Evolutionary conservation across 2,797 vertebrate species (phyloP).

Genomic region (Bovichtus diacanthus): DNA sequence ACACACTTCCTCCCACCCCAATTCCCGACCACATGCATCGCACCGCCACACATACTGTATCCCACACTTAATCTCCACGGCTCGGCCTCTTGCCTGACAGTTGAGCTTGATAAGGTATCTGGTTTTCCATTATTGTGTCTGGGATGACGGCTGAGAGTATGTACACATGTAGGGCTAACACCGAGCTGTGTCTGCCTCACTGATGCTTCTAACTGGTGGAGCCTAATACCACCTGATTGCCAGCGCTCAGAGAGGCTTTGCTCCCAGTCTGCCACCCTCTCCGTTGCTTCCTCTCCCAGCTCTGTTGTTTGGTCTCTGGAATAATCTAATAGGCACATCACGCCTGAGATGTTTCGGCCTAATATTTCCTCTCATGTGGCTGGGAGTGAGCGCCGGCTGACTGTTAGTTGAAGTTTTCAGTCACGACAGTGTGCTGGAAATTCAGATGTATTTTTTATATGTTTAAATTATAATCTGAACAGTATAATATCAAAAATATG

Average conservation of each 20-base stretch:
- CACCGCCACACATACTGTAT: conserved; percentile 70
- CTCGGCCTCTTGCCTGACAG: conserved; percentile 76
- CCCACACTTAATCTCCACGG: conserved; percentile 69
- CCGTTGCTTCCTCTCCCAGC: conserved; percentile 55
- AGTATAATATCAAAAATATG: background rate
- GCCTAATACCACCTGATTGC: conserved; percentile 73
- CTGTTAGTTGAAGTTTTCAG: conserved; percentile 47
- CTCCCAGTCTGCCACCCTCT: conserved; percentile 71
- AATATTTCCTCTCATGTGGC: conserved; percentile 53
- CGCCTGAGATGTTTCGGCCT: conserved; percentile 67
- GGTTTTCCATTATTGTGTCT: conserved; percentile 80
- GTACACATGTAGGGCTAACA: conserved; percentile 76
- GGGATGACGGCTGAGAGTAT: conserved; percentile 74
- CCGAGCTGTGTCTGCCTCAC: conserved; percentile 53
- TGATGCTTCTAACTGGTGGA: conserved; percentile 61
- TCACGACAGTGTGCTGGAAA: conserved; percentile 22
- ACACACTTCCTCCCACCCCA: conserved; percentile 31
- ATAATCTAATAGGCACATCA: conserved; percentile 80
- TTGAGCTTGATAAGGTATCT: conserved; percentile 79
- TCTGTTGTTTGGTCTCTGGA: conserved; percentile 71
- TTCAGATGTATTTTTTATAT: conserved; percentile 11
- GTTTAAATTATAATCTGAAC: conserved; percentile 4
- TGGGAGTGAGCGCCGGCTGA: conserved; percentile 32
- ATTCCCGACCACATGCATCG: conserved; percentile 55
- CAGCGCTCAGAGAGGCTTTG: conserved; percentile 64